phyloP scores from a whole-genome alignment of 2,797 vertebrate genomes.

The Oreortyx pictus region DNA sequence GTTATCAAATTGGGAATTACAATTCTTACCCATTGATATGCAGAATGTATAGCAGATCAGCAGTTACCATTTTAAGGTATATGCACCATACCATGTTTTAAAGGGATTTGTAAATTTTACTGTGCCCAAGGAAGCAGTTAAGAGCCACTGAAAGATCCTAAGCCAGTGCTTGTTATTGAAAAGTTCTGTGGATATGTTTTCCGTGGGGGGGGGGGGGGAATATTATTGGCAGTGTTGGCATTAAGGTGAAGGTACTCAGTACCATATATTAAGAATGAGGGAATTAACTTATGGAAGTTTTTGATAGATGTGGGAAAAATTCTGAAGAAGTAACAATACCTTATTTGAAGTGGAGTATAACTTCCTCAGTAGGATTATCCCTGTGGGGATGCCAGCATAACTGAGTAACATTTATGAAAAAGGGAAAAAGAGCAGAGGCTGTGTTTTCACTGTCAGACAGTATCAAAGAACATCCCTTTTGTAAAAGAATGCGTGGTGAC shows the following conservation, averaged over 20 bases:
- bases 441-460: neutral
- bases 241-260: neutral
- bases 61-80: neutral
- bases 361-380: neutral
- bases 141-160: neutral
- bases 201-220: too few species aligned
- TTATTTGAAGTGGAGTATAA: neutral
- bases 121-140: neutral
- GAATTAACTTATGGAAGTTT: neutral
- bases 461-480: neutral
- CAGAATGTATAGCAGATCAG: neutral
- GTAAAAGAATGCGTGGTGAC: neutral
- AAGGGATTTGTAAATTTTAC: neutral
- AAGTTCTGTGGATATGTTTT: neutral
- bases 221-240: neutral
- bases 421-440: neutral
- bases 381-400: neutral
- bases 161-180: neutral
- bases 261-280: neutral
- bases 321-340: neutral
- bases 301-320: neutral
- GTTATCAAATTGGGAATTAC: neutral
- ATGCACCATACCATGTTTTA: accelerated
- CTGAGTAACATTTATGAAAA: neutral
- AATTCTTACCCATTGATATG: neutral